These are phyloP conservation scores for Heterocephalus glaber DNA, from an alignment of 2,113 vertebrate species.

Conservation along the genomic window DNA sequence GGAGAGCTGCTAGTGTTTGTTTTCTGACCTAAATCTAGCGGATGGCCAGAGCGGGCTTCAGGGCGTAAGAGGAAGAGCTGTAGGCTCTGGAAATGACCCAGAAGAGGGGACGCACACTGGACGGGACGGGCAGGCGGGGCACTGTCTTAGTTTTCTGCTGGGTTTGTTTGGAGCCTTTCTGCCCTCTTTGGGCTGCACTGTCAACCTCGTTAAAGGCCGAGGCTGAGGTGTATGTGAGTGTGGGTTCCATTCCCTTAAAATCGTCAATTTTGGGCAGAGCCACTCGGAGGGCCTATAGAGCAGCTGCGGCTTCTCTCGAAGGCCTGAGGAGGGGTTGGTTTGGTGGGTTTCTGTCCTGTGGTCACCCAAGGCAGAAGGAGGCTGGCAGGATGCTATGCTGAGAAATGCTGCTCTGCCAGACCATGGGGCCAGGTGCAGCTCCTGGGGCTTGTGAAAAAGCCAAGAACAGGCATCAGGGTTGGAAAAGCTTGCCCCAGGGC, in stretches of 20 bases:
- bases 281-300: neutral
- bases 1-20: constrained; percentile 63
- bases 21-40: constrained; percentile 74
- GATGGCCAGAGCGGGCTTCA: constrained; percentile 27
- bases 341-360: constrained; percentile 34
- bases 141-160: neutral
- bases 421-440: constrained; percentile 35
- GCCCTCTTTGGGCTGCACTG: constrained; percentile 12
- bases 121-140: neutral
- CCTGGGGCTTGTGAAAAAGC: neutral
- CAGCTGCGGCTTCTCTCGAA: neutral
- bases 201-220: neutral
- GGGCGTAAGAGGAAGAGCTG: neutral
- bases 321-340: neutral
- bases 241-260: neutral
- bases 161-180: constrained; percentile 12
- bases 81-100: neutral
- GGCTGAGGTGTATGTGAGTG: neutral
- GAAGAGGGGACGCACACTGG: neutral
- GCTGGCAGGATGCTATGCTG: neutral
- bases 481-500: neutral
- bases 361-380: neutral
- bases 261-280: constrained; percentile 6
- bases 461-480: neutral
- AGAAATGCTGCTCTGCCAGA: neutral